Percentiles rank a stretch among this genome's conserved stretches.
These are phyloP conservation scores for Hypotaenidia okinawae DNA, from an alignment of 2,797 vertebrate genomes.

Conservation along the genomic window DNA sequence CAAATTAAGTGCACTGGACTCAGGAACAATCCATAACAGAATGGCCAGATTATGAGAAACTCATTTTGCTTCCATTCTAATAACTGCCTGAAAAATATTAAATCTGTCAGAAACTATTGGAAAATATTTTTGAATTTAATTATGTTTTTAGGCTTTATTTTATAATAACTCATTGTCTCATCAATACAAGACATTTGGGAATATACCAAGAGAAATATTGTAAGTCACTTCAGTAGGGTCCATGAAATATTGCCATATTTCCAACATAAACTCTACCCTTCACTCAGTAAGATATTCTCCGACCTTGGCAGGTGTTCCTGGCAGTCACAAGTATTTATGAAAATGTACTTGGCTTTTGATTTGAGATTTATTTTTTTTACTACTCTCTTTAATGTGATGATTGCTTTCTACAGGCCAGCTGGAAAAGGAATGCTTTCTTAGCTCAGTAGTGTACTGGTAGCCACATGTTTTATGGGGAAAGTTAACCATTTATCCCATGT, in stretches of 20 bases:
- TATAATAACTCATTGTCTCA: constrained; percentile 20
- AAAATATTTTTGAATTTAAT: constrained; percentile 47
- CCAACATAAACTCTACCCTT: background rate
- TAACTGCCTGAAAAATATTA: constrained; percentile 51
- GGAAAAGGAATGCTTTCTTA: background rate
- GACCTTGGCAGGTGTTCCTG: background rate
- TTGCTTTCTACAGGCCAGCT: background rate
- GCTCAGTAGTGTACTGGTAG: background rate
- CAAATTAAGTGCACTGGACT: constrained; percentile 48
- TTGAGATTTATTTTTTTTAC: background rate
- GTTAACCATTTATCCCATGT: background rate
- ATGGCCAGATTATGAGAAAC: constrained; percentile 50
- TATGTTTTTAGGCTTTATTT: constrained; percentile 29
- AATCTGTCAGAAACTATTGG: constrained; percentile 11
- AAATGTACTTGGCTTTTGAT: background rate
- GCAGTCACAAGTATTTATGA: background rate
- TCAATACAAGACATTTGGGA: background rate
- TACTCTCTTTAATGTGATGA: background rate
- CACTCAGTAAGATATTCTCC: background rate
- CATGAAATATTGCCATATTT: background rate
- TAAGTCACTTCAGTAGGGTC: background rate
- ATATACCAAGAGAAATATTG: background rate
- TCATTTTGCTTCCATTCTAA: constrained; percentile 47
- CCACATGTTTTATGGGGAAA: background rate
- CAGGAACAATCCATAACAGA: constrained; percentile 25